Evolutionary conservation across 1,140 invertebrate genomes (phyloP).

Genomic region (Heliconius eleuchia): DNA sequence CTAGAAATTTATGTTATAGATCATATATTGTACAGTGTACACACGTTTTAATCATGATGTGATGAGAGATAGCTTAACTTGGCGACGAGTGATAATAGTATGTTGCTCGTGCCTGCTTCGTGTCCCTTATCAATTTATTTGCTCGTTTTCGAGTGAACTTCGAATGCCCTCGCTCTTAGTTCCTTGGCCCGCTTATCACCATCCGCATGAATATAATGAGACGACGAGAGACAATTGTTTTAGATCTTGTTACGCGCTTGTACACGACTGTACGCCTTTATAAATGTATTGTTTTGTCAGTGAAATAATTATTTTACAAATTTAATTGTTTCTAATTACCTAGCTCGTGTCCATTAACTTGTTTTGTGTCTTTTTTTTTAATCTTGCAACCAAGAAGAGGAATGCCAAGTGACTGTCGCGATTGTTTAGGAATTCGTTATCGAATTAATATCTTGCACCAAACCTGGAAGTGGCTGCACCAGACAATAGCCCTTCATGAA

Average conservation of each 20-base stretch:
- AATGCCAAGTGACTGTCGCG: conserved; percentile 91
- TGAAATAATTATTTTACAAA: conserved; percentile 36
- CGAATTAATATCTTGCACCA: conserved; percentile 92
- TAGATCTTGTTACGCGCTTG: conserved; percentile 58
- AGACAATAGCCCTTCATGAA: conserved; percentile 92
- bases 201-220: conserved; percentile 77
- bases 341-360: conserved; percentile 53
- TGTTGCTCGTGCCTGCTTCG: conserved; percentile 67
- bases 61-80: conserved; percentile 36
- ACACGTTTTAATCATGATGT: conserved; percentile 18
- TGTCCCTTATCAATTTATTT: conserved; percentile 76
- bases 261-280: conserved; percentile 43
- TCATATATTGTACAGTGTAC: neutral
- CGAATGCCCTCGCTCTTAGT: conserved; percentile 72
- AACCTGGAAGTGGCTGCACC: conserved; percentile 96
- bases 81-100: conserved; percentile 45
- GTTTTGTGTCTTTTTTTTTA: conserved; percentile 72
- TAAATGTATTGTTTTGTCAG: conserved; percentile 32
- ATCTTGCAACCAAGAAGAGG: conserved; percentile 86
- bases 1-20: conserved; percentile 10
- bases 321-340: conserved; percentile 32
- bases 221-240: conserved; percentile 71
- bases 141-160: conserved; percentile 68
- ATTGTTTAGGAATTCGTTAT: conserved; percentile 92
- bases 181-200: conserved; percentile 75